Evolutionary conservation across 2,888 invertebrate species (phyloP), one percentile per base, ranked within the genome.

Genomic region (Tetragnatha montana): DNA sequence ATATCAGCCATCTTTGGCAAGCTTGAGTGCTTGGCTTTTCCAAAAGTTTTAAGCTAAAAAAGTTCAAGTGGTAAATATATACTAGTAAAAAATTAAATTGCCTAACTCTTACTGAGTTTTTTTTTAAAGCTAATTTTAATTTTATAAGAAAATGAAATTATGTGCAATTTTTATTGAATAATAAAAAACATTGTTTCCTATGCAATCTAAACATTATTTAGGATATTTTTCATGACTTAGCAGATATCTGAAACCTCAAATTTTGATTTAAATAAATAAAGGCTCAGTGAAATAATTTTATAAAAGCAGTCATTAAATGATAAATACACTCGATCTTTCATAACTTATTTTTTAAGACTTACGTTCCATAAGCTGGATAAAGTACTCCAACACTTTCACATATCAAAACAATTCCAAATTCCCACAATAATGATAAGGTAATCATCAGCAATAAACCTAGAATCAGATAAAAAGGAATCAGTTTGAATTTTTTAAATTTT

Each of bases 311-410:
- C 14, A 49, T 47, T 14, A 22, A 35, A 76, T 35, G 12, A 76
- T 76, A 47, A 8, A 51, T 47, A 17, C 19, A 17, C 19, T 49
- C 8, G 49, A 14, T 76, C 8, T 7, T 76, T 14, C n/a, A 47
- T 78, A 82, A 74, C 1, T 17, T 8, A 35, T 35, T 35, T 35
- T 35, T 35, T 49, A 10, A 71, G 3, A 81, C 87, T 82, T 78
- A 88, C 87, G 87, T 88, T 78, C 82, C 76, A 71, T 78, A 88
- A 17, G 49, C 76, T 35, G 87, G 87, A 78, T 82, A 88, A n/a
- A 88, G 10, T 71, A 88, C 81, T 21, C 87, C 87, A 76, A 88
- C 70, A 21, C 79, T 49, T 1, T 71, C 81, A 71, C 19, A 10
- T 12, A 88, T 71, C 51, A 88, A 35, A 1, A n/a, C 14, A 51